Base-by-base conservation (phyloP, 2,888 invertebrate species). In the Cotesia congregata region DNA sequence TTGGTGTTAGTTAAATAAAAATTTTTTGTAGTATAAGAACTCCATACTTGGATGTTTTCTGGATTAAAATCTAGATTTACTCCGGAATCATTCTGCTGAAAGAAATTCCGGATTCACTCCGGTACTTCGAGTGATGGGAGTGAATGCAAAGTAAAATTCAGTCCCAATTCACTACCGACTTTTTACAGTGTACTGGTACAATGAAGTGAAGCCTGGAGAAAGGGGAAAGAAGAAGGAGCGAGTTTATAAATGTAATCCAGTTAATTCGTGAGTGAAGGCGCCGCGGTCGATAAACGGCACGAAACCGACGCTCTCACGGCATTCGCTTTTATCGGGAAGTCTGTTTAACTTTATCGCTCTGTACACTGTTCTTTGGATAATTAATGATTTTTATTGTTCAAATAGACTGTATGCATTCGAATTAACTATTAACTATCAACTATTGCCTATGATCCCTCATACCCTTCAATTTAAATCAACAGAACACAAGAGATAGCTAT, bases 221-320 rank as follows among this genome's bases (percentile, higher is more conserved):
- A 40, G 41, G 17, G 59, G 60, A 67, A 67, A 65, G 50, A 62
- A n/a, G 40, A 64, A 59, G 30, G 30, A 30, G 30, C 30, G 72
- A 78, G 77, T 79, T 79, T 79, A 75, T 80, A 80, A 83, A 82
- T 82, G 79, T 82, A 82, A 82, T 83, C 81, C 79, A 83, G 80
- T 82, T 82, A 79, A 82, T 75, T 82, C 78, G 80, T 79, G 81
- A 81, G 81, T 79, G 80, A 82, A 80, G 80, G 81, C 78, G 80
- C 77, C 78, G 79, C 78, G 81, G 80, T 81, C 82, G 83, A 83
- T 83, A 83, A 83, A 82, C 80, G 71, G 78, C 82, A 82, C 83
- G 82, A 79, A 82, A 83, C 78, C 77, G 68, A 72, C 60, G 78
- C 80, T 81, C 80, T 80, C 79, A 80, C 79, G 79, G 79, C 79